phyloP scores from a whole-genome alignment of 2,888 invertebrate genomes.

The Thalpophila matura region DNA sequence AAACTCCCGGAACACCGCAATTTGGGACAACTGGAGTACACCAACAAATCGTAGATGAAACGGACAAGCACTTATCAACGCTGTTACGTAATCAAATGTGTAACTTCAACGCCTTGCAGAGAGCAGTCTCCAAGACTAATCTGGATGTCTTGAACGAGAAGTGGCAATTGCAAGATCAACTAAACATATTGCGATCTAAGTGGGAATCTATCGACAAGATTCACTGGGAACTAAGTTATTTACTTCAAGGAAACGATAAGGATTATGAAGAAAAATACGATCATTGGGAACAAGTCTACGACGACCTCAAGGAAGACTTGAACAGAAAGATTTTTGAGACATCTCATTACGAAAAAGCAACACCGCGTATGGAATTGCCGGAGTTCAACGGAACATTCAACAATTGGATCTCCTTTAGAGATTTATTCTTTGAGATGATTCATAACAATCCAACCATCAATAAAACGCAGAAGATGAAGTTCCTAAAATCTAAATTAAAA shows the following conservation, averaged over 20 bases:
- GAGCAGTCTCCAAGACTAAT: conserved; percentile 5
- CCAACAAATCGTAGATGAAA: neutral
- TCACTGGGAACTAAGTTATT: conserved; percentile 2
- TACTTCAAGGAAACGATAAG: neutral
- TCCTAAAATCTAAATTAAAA: neutral
- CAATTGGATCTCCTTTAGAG: conserved; percentile 1
- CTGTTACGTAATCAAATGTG: conserved; percentile 6
- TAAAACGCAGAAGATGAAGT: conserved; percentile 9
- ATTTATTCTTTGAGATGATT: conserved; percentile 13
- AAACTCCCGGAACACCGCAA: neutral
- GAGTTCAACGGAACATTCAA: no score
- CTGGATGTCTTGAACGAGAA: neutral
- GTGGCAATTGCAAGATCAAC: conserved; percentile 2
- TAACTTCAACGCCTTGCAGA: conserved; percentile 11
- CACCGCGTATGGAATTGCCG: no score
- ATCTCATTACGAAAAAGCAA: no score
- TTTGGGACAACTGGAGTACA: neutral
- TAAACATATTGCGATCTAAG: neutral
- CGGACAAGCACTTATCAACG: neutral
- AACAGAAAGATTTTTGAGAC: no score
- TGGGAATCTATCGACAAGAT: no score
- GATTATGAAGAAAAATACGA: neutral
- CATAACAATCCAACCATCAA: conserved; percentile 5
- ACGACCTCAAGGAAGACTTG: no score
- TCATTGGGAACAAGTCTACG: no score